Conservation (phyloP, 1,140 invertebrate species). For the Rhopalosiphum maidis region DNA sequence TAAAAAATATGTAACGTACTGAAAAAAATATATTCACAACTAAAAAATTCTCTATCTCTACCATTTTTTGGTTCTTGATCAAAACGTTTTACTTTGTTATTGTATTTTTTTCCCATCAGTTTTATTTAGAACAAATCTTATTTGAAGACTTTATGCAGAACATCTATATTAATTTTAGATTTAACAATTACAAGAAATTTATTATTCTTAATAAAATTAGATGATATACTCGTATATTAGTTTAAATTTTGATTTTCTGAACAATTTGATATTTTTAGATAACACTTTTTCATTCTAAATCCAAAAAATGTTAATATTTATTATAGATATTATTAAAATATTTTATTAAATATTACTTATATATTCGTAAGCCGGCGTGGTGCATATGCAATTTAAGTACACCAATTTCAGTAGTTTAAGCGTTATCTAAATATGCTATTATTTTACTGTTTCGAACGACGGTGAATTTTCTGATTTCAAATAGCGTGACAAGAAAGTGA, state of each 20-base stretch:
- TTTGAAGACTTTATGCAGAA: too few species aligned
- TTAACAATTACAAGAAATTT: too few species aligned
- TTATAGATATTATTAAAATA: too few species aligned
- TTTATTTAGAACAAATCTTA: not conserved
- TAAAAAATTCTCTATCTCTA: not conserved
- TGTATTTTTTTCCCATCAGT: too few species aligned
- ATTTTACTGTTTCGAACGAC: not conserved
- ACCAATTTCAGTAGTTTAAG: not conserved
- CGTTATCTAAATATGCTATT: not conserved
- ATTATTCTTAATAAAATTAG: too few species aligned
- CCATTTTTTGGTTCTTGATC: not conserved
- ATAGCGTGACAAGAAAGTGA: not conserved
- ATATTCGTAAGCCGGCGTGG: not conserved
- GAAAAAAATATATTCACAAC: not conserved
- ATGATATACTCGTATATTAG: too few species aligned
- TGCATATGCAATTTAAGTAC: not conserved
- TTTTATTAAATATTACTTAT: too few species aligned
- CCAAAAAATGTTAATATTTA: not conserved
- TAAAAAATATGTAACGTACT: not conserved
- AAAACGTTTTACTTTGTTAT: not conserved
- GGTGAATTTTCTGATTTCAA: not conserved
- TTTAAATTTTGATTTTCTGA: too few species aligned
- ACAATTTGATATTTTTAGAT: not conserved
- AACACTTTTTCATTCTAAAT: fast-evolving
- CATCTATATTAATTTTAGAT: too few species aligned